phyloP scores from a whole-genome alignment of 1,140 invertebrate genomes.

The Lucilia cuprina region DNA sequence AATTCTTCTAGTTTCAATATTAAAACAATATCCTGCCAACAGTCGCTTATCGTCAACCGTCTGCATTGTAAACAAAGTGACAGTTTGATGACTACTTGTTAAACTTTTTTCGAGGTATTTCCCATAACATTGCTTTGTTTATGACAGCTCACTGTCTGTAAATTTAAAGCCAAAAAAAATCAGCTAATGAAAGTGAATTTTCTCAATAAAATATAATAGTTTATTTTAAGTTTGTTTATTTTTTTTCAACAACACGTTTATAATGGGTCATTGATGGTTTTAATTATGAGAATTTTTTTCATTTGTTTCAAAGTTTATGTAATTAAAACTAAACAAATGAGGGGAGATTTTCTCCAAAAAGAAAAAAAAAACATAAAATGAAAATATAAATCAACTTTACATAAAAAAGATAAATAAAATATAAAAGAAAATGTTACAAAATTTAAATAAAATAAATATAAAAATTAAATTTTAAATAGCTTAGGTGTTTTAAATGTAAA shows the following conservation, averaged over 20 bases:
- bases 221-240: neutral
- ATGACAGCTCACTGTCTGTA: neutral
- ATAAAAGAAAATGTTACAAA: too few relatives aligned
- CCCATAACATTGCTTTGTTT: conserved; percentile 7
- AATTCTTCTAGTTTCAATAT: too few relatives aligned
- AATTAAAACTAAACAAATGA: neutral
- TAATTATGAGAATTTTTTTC: neutral
- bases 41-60: too few relatives aligned
- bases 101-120: neutral
- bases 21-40: too few relatives aligned
- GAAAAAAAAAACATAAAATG: too few relatives aligned
- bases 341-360: too few relatives aligned
- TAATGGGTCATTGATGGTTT: conserved; percentile 10
- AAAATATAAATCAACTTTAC: too few relatives aligned
- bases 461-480: too few relatives aligned
- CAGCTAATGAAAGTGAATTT: neutral
- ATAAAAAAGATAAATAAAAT: too few relatives aligned
- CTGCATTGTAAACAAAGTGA: too few relatives aligned
- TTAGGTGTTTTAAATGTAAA: too few relatives aligned
- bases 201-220: neutral
- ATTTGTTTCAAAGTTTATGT: neutral
- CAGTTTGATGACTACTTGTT: neutral
- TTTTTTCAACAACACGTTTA: neutral
- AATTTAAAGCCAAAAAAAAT: neutral
- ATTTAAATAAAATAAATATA: too few relatives aligned